Conservation (phyloP, 2,888 invertebrate genomes). For the Villa cingulata region DNA sequence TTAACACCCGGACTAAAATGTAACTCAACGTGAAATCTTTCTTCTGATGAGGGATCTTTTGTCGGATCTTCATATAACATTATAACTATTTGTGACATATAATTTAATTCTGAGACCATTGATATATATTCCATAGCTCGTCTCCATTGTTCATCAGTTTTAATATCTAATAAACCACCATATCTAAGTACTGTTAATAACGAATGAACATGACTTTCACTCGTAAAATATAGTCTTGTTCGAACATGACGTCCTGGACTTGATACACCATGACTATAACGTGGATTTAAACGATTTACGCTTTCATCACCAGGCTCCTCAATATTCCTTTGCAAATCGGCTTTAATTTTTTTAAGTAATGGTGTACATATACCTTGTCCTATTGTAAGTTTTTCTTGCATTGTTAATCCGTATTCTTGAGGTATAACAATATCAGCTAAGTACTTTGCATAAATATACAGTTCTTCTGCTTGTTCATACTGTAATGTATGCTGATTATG, state of each 20-base stretch:
- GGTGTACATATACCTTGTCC: conserved; percentile 97
- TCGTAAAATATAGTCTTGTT: conserved; percentile 97
- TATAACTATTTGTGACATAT: conserved; percentile 97
- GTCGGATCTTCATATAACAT: conserved; percentile 99
- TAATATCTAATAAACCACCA: conserved; percentile 76
- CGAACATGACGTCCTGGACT: conserved; percentile 96
- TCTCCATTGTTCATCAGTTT: conserved; percentile 93
- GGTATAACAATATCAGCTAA: conserved; percentile 98
- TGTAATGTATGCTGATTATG: conserved; percentile 94
- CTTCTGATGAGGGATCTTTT: conserved; percentile 81
- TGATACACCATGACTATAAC: conserved; percentile 95
- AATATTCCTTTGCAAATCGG: conserved; percentile 87
- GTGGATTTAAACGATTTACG: conserved; percentile 89
- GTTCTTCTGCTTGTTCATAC: conserved; percentile 80
- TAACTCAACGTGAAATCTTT: conserved; percentile 93
- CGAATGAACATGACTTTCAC: conserved; percentile 98
- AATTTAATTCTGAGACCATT: conserved; percentile 95
- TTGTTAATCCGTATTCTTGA: conserved; percentile 95
- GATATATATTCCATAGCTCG: conserved; percentile 97
- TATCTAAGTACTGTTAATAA: conserved; percentile 87
- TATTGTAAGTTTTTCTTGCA: conserved; percentile 90
- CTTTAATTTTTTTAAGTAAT: conserved; percentile 83
- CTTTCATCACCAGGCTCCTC: conserved; percentile 88
- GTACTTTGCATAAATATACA: conserved; percentile 92
- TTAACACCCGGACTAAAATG: conserved; percentile 98